phyloP scores from a whole-genome alignment of 2,113 vertebrate genomes.

The Sylvietta virens region DNA sequence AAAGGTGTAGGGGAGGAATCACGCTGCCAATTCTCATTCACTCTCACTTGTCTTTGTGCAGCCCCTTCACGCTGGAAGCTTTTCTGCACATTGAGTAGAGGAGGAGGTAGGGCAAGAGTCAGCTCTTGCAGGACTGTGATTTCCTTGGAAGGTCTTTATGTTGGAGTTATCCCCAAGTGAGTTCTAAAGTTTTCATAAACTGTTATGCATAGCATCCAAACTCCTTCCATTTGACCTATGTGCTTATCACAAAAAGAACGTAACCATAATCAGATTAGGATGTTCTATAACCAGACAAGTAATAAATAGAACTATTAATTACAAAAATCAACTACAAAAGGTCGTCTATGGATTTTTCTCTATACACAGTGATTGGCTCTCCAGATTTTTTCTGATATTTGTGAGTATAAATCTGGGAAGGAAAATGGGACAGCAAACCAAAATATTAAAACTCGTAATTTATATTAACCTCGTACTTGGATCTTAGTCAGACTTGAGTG shows the following conservation, averaged over 20 bases:
- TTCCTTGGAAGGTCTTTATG: neutral
- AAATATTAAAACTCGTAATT: neutral
- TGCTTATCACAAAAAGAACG: neutral
- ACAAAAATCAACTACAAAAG: neutral
- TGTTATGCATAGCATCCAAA: neutral
- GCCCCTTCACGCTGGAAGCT: neutral
- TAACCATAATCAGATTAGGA: neutral
- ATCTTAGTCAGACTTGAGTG: neutral
- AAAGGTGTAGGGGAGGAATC: neutral
- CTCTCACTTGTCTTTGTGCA: neutral
- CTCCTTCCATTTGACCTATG: neutral
- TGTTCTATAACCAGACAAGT: neutral
- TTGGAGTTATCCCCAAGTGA: neutral
- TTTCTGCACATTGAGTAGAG: neutral
- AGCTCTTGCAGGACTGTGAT: neutral
- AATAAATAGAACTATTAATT: neutral
- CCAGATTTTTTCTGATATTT: neutral
- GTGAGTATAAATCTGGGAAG: neutral
- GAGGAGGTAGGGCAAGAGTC: neutral
- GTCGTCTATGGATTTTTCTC: neutral
- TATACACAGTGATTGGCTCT: neutral
- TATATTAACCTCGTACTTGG: neutral
- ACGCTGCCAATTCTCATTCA: neutral
- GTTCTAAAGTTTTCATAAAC: neutral
- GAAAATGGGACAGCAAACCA: neutral